Percentiles rank a stretch among this genome's conserved stretches.
phyloP scores from a whole-genome alignment of 1,140 invertebrate genomes.

The Yoshiicerus persimilis region DNA sequence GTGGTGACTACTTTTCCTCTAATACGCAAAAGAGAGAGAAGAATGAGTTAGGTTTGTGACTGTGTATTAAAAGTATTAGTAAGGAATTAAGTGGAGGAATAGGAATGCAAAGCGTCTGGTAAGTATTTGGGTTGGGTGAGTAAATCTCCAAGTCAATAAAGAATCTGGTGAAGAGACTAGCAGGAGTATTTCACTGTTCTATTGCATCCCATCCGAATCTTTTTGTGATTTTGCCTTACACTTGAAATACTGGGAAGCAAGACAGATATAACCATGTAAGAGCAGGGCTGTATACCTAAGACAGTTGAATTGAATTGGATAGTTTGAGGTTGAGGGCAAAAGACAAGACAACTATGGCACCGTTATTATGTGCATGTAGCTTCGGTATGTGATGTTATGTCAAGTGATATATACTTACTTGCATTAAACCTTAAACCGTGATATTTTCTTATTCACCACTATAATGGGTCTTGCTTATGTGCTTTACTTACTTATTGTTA shows the following conservation, averaged over 20 bases:
- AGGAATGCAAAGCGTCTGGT: constrained; percentile 23
- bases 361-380: neutral
- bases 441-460: neutral
- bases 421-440: neutral
- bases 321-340: neutral
- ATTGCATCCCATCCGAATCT: neutral
- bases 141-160: constrained; percentile 44
- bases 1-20: neutral
- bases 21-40: neutral
- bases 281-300: neutral
- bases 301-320: neutral
- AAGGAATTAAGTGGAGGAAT: constrained; percentile 34
- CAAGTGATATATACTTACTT: neutral
- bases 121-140: neutral
- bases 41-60: constrained; percentile 25
- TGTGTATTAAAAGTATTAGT: constrained; percentile 46
- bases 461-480: neutral
- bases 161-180: neutral
- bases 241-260: neutral
- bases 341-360: neutral
- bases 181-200: neutral
- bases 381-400: neutral
- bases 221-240: neutral
- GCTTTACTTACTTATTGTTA: neutral
- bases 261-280: neutral